Evolutionary conservation across 2,113 vertebrate genomes (phyloP).

Genomic region (Condylura cristata): DNA sequence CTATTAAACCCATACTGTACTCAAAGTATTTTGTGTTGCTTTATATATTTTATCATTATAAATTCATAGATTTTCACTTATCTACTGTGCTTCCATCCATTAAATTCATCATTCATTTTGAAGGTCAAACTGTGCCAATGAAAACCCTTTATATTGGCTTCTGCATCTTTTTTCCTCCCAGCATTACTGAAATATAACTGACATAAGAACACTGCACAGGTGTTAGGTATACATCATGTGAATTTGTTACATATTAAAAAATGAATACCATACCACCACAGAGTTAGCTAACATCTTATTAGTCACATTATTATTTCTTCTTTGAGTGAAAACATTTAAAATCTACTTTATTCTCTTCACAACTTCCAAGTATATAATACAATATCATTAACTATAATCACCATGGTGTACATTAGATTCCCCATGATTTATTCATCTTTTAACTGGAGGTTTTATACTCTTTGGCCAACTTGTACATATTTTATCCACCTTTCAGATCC

Average conservation of each 20-base stretch:
- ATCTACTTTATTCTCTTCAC: background rate
- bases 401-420: background rate
- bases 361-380: background rate
- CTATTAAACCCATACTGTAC: background rate
- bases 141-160: background rate
- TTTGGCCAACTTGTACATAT: background rate
- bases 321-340: background rate
- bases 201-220: background rate
- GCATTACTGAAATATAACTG: background rate
- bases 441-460: background rate
- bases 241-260: background rate
- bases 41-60: background rate
- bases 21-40: background rate
- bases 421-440: background rate
- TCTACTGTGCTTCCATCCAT: background rate
- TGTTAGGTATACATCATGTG: too few relatives aligned
- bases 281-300: background rate
- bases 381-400: background rate
- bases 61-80: background rate
- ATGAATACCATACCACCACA: background rate
- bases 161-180: background rate
- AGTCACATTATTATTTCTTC: background rate
- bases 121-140: background rate
- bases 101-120: background rate
- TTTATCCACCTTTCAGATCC: background rate